phyloP scores from a whole-genome alignment of 2,113 vertebrate species.

The Heterocephalus glaber region DNA sequence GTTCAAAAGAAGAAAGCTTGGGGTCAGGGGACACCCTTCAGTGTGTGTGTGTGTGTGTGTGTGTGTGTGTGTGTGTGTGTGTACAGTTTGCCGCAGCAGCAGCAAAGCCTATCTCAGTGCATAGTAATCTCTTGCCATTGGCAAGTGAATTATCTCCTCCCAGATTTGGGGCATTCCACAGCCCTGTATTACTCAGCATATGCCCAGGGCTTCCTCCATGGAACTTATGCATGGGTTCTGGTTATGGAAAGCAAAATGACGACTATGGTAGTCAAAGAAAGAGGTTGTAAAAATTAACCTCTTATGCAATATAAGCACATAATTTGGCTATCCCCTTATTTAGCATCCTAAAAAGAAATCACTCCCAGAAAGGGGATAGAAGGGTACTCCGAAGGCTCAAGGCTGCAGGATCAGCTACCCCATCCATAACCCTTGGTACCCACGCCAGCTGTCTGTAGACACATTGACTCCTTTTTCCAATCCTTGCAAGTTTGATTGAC shows the following conservation, averaged over 20 bases:
- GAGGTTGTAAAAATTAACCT: background rate
- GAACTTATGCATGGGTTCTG: background rate
- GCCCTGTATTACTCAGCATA: background rate
- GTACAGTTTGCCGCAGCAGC: background rate
- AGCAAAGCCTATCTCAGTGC: background rate
- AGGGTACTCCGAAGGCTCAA: background rate
- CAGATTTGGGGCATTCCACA: background rate
- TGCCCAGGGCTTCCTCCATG: background rate
- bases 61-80: background rate
- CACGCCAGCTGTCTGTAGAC: accelerated
- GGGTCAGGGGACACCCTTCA: background rate
- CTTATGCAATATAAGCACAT: background rate
- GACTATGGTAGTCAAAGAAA: background rate
- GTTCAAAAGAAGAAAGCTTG: background rate
- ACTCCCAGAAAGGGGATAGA: background rate
- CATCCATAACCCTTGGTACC: background rate
- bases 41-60: background rate
- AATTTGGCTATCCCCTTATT: background rate
- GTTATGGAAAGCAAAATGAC: constrained; percentile 20
- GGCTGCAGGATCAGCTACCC: background rate
- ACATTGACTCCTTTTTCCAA: background rate
- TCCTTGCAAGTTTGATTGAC: background rate
- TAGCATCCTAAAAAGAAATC: background rate
- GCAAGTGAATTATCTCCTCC: background rate
- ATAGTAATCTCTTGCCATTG: background rate